Base-by-base conservation (phyloP, 2,113 vertebrate genomes). In the Thomomys bottae region DNA sequence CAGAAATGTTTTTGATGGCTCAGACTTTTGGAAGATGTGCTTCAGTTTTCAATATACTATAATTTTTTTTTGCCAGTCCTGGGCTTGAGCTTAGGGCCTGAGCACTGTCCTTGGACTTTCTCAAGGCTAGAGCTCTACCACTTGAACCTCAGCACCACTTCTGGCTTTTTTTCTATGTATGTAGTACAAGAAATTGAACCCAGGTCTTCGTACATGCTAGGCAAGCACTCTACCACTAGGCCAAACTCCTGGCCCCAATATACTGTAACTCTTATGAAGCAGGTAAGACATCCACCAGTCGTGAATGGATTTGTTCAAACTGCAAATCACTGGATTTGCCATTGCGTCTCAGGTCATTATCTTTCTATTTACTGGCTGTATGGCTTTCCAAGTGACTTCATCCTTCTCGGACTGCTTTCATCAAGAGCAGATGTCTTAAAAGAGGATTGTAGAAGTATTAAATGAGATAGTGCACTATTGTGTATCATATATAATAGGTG, bases 1-100 rank as follows among this genome's bases (percentile, higher is more conserved):
- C 28, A 81, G n/a, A 92, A 90, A 23, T 81, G 20, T 15, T 81
- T 80, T 57, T 68, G 30, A 70, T 66, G 71, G 28, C 54, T 72
- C 63, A 64, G 38, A 88, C 11, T 45, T 68, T 83, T 26, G 34
- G 70, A 86, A 88, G 45, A 38, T 3, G 40, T 7, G 28, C 26
- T 90, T 85, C 42, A 20, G 64, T 90, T 84, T 90, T 38, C 66
- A 92, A 18, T 54, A 81, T 24, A 57, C 38, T 92, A 23, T 78
- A 63, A 40, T 79, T n/a, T n/a, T n/a, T n/a, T n/a, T n/a, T n/a
- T n/a, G n/a, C n/a, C n/a, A n/a, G n/a, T n/a, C n/a, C n/a, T n/a
- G n/a, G n/a, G n/a, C n/a, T n/a, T n/a, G n/a, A n/a, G n/a, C n/a
- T n/a, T n/a, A n/a, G n/a, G n/a, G n/a, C n/a, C n/a, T n/a, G n/a